Percentiles rank a stretch among this genome's conserved stretches.
Conservation (phyloP, 2,797 vertebrate genomes). For the Ficedula albicollis region DNA sequence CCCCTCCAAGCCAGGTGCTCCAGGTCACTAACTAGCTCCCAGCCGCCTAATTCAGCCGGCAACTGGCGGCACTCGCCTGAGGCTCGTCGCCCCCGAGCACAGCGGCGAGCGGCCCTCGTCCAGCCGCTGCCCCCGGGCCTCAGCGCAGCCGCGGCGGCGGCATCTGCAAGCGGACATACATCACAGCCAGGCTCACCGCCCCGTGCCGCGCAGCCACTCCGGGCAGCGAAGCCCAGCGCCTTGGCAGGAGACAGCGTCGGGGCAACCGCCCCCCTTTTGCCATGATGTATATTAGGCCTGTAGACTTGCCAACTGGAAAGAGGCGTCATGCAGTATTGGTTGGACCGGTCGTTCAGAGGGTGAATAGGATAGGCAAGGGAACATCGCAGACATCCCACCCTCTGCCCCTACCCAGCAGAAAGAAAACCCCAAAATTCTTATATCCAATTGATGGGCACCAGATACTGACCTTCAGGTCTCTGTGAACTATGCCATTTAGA, state of each 20-base stretch:
- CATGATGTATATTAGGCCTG: conserved; percentile 77
- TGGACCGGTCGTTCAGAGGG: conserved; percentile 34
- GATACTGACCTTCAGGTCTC: conserved; percentile 98
- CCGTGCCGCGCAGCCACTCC: neutral
- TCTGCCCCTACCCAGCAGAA: conserved; percentile 59
- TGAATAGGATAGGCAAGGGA: conserved; percentile 58
- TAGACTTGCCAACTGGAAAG: conserved; percentile 77
- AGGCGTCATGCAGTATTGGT: conserved; percentile 83
- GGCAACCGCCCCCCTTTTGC: conserved; percentile 40
- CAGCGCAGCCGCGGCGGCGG: conserved; percentile 83
- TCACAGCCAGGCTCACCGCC: conserved; percentile 61
- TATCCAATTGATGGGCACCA: conserved; percentile 75
- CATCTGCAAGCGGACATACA: conserved; percentile 77
- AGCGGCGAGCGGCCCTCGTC: conserved; percentile 52
- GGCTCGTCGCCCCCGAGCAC: conserved; percentile 37
- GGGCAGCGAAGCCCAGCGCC: neutral
- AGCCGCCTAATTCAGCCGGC: conserved; percentile 7
- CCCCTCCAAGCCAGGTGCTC: neutral
- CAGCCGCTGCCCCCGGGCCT: conserved; percentile 74
- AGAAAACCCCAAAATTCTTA: conserved; percentile 29
- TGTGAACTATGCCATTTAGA: conserved; percentile 96
- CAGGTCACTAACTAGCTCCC: conserved; percentile 16
- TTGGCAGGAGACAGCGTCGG: neutral
- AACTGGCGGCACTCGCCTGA: conserved; percentile 45
- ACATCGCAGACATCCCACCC: conserved; percentile 62